A percentile compares a stretch with the other conserved stretches of the same genome.
phyloP scores from a whole-genome alignment of 2,888 invertebrate genomes.

The Zaprionus lineosus region DNA sequence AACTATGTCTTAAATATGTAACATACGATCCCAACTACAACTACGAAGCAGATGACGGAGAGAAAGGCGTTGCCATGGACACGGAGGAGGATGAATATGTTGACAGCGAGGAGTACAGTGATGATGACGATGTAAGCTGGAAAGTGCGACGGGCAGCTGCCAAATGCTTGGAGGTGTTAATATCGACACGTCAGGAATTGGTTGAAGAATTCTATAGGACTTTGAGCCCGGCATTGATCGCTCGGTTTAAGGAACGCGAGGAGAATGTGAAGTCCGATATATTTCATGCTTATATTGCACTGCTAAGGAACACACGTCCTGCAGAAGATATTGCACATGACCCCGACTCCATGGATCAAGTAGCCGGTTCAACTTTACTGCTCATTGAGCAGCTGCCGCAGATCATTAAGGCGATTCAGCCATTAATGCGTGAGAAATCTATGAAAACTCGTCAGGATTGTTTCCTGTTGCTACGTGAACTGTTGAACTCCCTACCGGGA shows the following conservation, averaged over 20 bases:
- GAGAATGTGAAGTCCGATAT: slow-evolving; percentile 99
- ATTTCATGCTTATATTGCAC: slow-evolving; percentile 96
- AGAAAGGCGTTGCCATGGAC: slow-evolving; percentile 87
- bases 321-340: slow-evolving; percentile 86
- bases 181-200: slow-evolving; percentile 95
- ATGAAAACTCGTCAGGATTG: slow-evolving; percentile 95
- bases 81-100: slow-evolving; percentile 90
- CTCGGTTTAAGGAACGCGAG: slow-evolving; percentile 97
- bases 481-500: slow-evolving; percentile 94
- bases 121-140: slow-evolving; percentile 99
- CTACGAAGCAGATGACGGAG: slow-evolving; percentile 94
- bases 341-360: slow-evolving; percentile 88
- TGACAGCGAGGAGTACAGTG: slow-evolving; percentile 97
- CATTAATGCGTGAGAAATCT: slow-evolving; percentile 92
- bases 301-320: slow-evolving; percentile 94
- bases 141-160: slow-evolving; percentile 98
- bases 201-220: slow-evolving; percentile 93
- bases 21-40: slow-evolving; percentile 99
- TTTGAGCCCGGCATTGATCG: slow-evolving; percentile 95
- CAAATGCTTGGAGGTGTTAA: slow-evolving; percentile 97
- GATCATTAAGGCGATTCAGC: slow-evolving; percentile 94
- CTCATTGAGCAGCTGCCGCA: slow-evolving; percentile 86
- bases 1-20: slow-evolving; percentile 94
- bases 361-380: slow-evolving; percentile 87
- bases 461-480: slow-evolving; percentile 93